Percentiles rank a stretch among this genome's conserved stretches.
Evolutionary conservation across 2,797 vertebrate genomes (phyloP).

Genomic region (Lutjanus argentimaculatus): DNA sequence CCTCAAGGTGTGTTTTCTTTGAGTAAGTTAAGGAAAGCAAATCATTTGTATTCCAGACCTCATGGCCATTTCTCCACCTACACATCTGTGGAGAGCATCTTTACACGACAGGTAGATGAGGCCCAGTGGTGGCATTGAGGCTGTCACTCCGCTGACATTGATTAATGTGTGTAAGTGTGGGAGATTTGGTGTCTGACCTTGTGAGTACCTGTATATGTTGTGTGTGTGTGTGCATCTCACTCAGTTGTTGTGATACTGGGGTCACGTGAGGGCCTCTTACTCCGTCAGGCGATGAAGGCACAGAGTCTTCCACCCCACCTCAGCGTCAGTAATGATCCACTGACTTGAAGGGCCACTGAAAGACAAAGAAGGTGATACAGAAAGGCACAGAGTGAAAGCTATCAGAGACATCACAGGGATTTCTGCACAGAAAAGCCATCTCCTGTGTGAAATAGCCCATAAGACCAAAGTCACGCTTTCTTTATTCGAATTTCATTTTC

Average conservation of each 20-base stretch:
- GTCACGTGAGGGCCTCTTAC: not conserved
- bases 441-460: conserved; percentile 18
- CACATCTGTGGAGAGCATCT: conserved; percentile 8
- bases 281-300: not conserved
- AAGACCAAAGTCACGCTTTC: conserved; percentile 21
- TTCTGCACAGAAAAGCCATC: conserved; percentile 33
- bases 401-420: conserved; percentile 20
- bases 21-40: not conserved
- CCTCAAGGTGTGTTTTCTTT: not conserved
- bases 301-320: not conserved
- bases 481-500: conserved; percentile 33
- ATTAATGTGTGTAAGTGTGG: conserved; percentile 43
- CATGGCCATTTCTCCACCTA: conserved; percentile 9
- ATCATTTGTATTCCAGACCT: conserved; percentile 43
- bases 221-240: conserved; percentile 1
- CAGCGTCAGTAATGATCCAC: conserved; percentile 33
- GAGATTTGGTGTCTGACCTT: not conserved
- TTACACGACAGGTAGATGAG: conserved; percentile 23
- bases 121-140: not conserved
- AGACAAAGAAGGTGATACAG: not conserved
- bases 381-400: conserved; percentile 11
- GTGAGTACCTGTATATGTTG: not conserved
- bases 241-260: not conserved
- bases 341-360: conserved; percentile 22
- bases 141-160: conserved; percentile 12